phyloP scores from a whole-genome alignment of 2,888 invertebrate genomes.

The Lycaena phlaeas region DNA sequence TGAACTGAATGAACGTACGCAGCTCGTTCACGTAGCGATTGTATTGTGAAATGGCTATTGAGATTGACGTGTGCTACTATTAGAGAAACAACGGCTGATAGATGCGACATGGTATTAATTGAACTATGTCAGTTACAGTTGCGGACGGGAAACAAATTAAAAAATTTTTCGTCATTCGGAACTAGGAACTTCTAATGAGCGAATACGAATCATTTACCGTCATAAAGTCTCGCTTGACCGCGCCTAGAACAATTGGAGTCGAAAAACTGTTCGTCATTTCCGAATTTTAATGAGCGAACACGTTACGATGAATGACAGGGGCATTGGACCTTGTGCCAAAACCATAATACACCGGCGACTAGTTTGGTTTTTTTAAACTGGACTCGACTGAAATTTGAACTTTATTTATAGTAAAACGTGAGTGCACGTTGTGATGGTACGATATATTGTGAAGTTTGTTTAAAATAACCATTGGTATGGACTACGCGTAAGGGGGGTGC shows the following conservation, averaged over 20 bases:
- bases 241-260: slow-evolving; percentile 46
- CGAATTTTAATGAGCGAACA: slow-evolving; percentile 58
- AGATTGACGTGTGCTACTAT: slow-evolving; percentile 47
- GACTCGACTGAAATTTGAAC: slow-evolving; percentile 20
- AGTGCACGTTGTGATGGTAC: slow-evolving; percentile 15
- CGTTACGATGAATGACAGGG: slow-evolving; percentile 51
- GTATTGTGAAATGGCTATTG: slow-evolving; percentile 42
- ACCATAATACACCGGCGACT: slow-evolving; percentile 40
- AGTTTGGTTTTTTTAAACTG: slow-evolving; percentile 16
- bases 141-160: slow-evolving; percentile 37
- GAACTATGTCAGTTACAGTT: slow-evolving; percentile 44
- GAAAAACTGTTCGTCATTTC: slow-evolving; percentile 65
- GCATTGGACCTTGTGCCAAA: slow-evolving; percentile 60
- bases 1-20: slow-evolving; percentile 53
- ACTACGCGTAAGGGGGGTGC: slow-evolving; percentile 35
- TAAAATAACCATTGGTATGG: slow-evolving; percentile 42
- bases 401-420: slow-evolving; percentile 26
- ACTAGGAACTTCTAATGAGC: slow-evolving; percentile 39
- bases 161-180: slow-evolving; percentile 27
- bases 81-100: slow-evolving; percentile 42
- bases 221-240: slow-evolving; percentile 52
- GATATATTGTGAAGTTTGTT: slow-evolving; percentile 16
- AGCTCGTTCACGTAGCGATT: slow-evolving; percentile 37
- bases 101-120: slow-evolving; percentile 43
- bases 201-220: slow-evolving; percentile 33